These are phyloP conservation scores for Polymixis lichenea DNA, from an alignment of 2,888 invertebrate species.

Conservation along the genomic window DNA sequence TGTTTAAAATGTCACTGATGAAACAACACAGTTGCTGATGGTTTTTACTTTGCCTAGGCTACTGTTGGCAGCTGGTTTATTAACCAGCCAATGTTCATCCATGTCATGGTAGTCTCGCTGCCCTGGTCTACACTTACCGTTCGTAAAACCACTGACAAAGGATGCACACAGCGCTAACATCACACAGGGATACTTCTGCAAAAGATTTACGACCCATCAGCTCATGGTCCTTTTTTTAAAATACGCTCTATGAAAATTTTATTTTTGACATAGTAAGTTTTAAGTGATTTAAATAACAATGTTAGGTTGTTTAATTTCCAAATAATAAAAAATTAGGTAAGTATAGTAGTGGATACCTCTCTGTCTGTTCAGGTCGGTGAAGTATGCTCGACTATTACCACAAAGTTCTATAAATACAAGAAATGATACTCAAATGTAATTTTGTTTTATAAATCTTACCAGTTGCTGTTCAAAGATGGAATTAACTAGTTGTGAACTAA, in stretches of 20 bases:
- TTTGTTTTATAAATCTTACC: conserved; percentile 79
- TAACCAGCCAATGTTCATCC: conserved; percentile 77
- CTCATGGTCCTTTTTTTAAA: conserved; percentile 85
- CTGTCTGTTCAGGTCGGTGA: conserved; percentile 90
- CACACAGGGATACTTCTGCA: conserved; percentile 94
- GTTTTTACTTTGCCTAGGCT: conserved; percentile 82
- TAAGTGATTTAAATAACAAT: conserved; percentile 65
- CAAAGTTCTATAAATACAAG: conserved; percentile 92
- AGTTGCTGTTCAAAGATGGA: conserved; percentile 81
- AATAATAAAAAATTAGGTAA: conserved; percentile 83
- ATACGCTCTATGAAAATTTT: conserved; percentile 75
- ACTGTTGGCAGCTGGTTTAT: conserved; percentile 77
- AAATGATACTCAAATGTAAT: conserved; percentile 91
- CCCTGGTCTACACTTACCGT: conserved; percentile 93
- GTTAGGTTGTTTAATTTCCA: conserved; percentile 72
- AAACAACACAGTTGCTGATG: conserved; percentile 81
- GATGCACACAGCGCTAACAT: conserved; percentile 92
- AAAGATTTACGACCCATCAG: conserved; percentile 94
- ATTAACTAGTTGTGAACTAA: conserved; percentile 44
- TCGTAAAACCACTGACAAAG: conserved; percentile 91
- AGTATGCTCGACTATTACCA: conserved; percentile 91
- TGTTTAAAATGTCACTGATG: conserved; percentile 71
- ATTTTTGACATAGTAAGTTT: conserved; percentile 52
- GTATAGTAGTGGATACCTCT: conserved; percentile 90
- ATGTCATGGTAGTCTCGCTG: conserved; percentile 81